These are phyloP conservation scores for Chlorops oryzae DNA, from an alignment of 1,140 invertebrate genomes.

Conservation along the genomic window DNA sequence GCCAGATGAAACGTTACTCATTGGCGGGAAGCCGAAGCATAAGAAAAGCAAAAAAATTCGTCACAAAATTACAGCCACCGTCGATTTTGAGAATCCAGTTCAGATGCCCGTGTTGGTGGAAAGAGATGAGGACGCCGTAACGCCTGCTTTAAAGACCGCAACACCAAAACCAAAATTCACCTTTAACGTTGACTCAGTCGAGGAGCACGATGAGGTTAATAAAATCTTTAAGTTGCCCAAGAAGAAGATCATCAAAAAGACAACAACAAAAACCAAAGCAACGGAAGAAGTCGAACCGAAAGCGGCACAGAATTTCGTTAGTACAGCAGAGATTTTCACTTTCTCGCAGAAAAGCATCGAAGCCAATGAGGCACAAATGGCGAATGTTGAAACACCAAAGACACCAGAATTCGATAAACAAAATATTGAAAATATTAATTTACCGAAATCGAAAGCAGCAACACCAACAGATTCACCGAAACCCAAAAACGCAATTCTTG, in stretches of 20 bases:
- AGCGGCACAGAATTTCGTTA: constrained; percentile 11
- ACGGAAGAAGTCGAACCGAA: constrained; percentile 29
- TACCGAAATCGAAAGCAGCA: too few relatives aligned
- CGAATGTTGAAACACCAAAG: too few relatives aligned
- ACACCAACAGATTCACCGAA: too few relatives aligned
- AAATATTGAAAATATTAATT: too few relatives aligned
- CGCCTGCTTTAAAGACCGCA: neutral
- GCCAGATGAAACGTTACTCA: constrained; percentile 18
- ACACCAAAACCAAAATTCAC: constrained; percentile 34
- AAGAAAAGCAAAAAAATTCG: constrained; percentile 34
- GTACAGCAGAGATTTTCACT: constrained; percentile 33
- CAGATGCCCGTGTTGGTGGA: constrained; percentile 29
- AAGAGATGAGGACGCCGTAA: constrained; percentile 13
- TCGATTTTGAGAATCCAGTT: constrained; percentile 29
- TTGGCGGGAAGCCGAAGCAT: constrained; percentile 15
- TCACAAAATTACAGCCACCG: constrained; percentile 40
- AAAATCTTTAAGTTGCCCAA: constrained; percentile 43
- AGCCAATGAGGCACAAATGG: neutral
- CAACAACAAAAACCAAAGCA: constrained; percentile 2
- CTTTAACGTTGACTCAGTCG: constrained; percentile 35
- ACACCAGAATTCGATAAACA: too few relatives aligned
- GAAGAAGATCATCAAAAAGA: constrained; percentile 29
- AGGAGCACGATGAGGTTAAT: constrained; percentile 40
- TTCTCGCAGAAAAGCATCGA: constrained; percentile 29
- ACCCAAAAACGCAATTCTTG: too few relatives aligned